Percentiles rank a stretch among this genome's conserved stretches.
Evolutionary conservation across 2,113 vertebrate genomes (phyloP).

Genomic region (Zosterops hypoxanthus): DNA sequence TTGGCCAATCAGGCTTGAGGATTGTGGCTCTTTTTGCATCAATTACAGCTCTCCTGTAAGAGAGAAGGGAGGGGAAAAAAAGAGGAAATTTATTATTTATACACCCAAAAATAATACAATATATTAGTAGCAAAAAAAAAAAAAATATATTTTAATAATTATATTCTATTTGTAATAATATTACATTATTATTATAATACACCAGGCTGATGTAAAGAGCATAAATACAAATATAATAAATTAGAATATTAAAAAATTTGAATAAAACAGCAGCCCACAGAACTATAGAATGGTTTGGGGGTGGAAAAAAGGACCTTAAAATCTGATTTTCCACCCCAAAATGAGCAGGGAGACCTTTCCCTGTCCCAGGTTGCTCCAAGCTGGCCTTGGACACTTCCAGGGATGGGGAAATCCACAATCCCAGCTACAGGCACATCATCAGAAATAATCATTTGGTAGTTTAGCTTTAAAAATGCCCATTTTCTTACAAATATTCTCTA

Average conservation of each 20-base stretch:
- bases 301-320: background rate
- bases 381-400: background rate
- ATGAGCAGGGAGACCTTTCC: background rate
- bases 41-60: no score
- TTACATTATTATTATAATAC: no score
- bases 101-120: no score
- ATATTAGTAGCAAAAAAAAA: no score
- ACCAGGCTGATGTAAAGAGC: background rate
- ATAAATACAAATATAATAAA: accelerated
- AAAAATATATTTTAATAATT: no score
- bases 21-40: no score
- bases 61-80: no score
- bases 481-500: accelerated
- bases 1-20: no score
- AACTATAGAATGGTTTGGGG: background rate
- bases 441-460: accelerated
- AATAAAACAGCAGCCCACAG: background rate
- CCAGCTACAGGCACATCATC: accelerated
- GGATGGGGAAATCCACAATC: background rate
- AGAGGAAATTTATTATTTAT: no score
- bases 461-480: background rate
- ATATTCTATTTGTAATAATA: no score
- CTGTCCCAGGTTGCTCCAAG: background rate
- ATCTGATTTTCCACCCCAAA: background rate
- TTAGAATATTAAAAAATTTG: accelerated